These are phyloP conservation scores for Recurvirostra avosetta DNA, from an alignment of 2,113 vertebrate genomes.

Conservation along the genomic window DNA sequence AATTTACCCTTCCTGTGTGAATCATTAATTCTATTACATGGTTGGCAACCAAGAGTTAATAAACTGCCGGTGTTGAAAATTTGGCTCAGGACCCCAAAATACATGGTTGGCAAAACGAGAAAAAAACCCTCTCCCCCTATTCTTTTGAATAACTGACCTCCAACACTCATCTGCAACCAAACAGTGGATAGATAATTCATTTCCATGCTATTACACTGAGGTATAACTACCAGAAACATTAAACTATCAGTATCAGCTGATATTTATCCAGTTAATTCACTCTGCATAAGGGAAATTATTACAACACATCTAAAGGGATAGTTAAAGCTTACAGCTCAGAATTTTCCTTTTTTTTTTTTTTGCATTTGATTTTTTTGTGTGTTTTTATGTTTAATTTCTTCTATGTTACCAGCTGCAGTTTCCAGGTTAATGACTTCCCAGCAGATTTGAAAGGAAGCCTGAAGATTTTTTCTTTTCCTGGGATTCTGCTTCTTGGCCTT, in stretches of 20 bases:
- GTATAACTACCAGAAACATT: slow-evolving; percentile 72
- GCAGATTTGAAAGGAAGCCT: slow-evolving; percentile 91
- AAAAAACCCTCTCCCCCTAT: not conserved
- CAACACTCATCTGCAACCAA: slow-evolving; percentile 56
- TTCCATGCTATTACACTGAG: slow-evolving; percentile 77
- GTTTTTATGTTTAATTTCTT: slow-evolving; percentile 62
- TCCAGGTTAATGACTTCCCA: slow-evolving; percentile 84
- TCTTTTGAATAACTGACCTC: slow-evolving; percentile 38
- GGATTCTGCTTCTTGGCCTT: slow-evolving; percentile 65
- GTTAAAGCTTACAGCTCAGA: slow-evolving; percentile 76
- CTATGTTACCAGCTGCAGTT: slow-evolving; percentile 10
- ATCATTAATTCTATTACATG: not conserved
- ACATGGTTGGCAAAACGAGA: slow-evolving; percentile 25
- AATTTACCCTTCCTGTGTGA: not conserved
- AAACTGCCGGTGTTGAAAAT: not conserved
- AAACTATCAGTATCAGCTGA: slow-evolving; percentile 68
- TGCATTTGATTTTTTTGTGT: slow-evolving; percentile 32
- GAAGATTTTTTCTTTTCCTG: slow-evolving; percentile 72
- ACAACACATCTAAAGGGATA: slow-evolving; percentile 74
- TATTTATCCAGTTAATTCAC: slow-evolving; percentile 71
- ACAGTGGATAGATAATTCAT: slow-evolving; percentile 69
- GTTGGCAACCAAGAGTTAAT: slow-evolving; percentile 39
- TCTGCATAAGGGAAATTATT: slow-evolving; percentile 64
- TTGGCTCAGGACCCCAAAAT: slow-evolving; percentile 27
- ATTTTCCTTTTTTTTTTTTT: not conserved